Conservation (phyloP, 2,888 invertebrate genomes). For the Sinohyriopsis cumingii region DNA sequence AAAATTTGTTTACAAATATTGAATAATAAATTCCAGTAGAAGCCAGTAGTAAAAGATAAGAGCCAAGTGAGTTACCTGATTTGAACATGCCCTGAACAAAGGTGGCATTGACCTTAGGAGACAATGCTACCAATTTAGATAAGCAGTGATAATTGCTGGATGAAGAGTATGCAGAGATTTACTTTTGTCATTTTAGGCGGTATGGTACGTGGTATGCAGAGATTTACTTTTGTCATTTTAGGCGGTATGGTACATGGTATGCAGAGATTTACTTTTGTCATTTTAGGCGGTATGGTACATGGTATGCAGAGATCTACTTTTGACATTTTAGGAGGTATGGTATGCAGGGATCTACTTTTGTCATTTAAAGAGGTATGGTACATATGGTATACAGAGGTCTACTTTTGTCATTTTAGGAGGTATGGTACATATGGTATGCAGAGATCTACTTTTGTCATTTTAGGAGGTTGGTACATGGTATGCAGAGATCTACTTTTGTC, state of each 20-base stretch:
- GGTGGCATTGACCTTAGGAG: too few relatives aligned
- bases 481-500: not conserved
- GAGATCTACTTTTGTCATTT: constrained; percentile 1
- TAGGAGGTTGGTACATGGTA: constrained; percentile 69
- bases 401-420: too few relatives aligned
- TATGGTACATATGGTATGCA: constrained; percentile 70
- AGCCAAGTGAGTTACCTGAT: too few relatives aligned
- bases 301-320: too few relatives aligned
- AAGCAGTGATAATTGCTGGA: too few relatives aligned
- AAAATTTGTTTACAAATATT: too few relatives aligned
- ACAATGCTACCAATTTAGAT: too few relatives aligned
- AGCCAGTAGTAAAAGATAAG: too few relatives aligned
- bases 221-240: too few relatives aligned
- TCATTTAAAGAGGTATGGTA: constrained; percentile 67
- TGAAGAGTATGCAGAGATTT: not conserved
- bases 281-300: constrained; percentile 69
- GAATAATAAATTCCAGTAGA: too few relatives aligned
- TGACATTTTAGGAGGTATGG: too few relatives aligned
- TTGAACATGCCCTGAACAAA: too few relatives aligned
- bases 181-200: constrained; percentile 58
- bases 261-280: not conserved
- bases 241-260: constrained; percentile 73
- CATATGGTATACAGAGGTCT: constrained; percentile 43
- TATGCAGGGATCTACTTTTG: not conserved
- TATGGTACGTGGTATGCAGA: constrained; percentile 59